Conservation (phyloP, 2,888 invertebrate species). For the Ichneumoninae sp. region DNA sequence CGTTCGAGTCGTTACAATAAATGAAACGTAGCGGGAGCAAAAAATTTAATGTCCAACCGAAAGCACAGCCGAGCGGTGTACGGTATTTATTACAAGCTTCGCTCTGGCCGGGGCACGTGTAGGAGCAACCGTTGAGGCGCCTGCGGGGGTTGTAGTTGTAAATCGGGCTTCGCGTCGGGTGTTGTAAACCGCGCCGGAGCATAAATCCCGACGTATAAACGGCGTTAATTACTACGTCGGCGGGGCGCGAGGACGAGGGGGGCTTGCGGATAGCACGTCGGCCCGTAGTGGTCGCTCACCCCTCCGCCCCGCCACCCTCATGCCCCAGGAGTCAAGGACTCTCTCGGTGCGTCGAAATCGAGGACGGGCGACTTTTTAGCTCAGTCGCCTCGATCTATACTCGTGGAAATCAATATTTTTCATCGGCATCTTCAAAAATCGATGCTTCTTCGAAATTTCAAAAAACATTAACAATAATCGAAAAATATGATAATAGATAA, state of each 20-base stretch:
- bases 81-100: slow-evolving; percentile 52
- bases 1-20: slow-evolving; percentile 12
- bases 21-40: slow-evolving; percentile 32
- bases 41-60: slow-evolving; percentile 42
- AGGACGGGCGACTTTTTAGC: not conserved
- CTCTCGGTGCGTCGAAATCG: not conserved
- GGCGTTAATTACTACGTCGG: slow-evolving; percentile 76
- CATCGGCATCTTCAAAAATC: not conserved
- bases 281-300: slow-evolving; percentile 27
- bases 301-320: slow-evolving; percentile 33
- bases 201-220: slow-evolving; percentile 76
- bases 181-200: slow-evolving; percentile 74
- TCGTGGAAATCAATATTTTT: not conserved
- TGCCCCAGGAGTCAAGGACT: slow-evolving; percentile 29
- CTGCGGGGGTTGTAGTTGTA: slow-evolving; percentile 69
- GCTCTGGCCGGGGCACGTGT: slow-evolving; percentile 43
- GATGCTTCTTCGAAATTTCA: not conserved
- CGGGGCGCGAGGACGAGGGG: slow-evolving; percentile 53
- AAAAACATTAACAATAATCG: not conserved
- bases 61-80: slow-evolving; percentile 17
- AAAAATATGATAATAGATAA: not conserved
- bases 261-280: slow-evolving; percentile 51
- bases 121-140: slow-evolving; percentile 22
- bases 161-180: slow-evolving; percentile 71
- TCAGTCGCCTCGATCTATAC: too few relatives aligned